Evolutionary conservation across 1,140 invertebrate species (phyloP), one percentile per base, ranked within the genome.

Genomic region (Drosophila mayri): DNA sequence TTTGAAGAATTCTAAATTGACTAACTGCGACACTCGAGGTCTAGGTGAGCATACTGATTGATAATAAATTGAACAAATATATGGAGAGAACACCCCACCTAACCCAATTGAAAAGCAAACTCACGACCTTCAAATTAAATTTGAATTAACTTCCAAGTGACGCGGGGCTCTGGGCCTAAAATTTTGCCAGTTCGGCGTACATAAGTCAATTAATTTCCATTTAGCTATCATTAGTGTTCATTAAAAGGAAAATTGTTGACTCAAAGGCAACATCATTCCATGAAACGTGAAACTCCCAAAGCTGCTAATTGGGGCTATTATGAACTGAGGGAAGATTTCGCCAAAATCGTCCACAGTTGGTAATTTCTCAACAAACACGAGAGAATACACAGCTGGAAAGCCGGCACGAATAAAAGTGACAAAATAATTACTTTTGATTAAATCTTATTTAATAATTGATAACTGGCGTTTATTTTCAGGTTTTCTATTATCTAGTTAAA

Each of bases 201-300:
- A 58, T 55, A 43, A 62, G 55, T 64, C 83, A 82, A 87, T 82
- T 87, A 82, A 87, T 87, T 63, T 63, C 37, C 58, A 67, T 71
- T 87, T 87, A 87, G 75, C 57, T 64, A 46, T 65, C 52, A 67
- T 87, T 82, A 87, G 83, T 38, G 44, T 81, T 85, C 52, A 72
- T 81, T 76, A 80, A 49, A 60, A 14, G 50, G 32, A 79, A 58
- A 73, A 46, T 20, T 63, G 58, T 81, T 18, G 50, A 20, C 32
- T 61, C 46, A 57, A 63, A 55, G 44, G 38, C 41, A 52, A 11
- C 28, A 35, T 44, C 28, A 30, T 46, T 52, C 46, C 63, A 47
- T 46, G 44, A 28, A 60, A 43, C 18, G 68, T n/a, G 38, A 76
- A 65, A 71, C 16, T 76, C 40, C 62, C 59, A 18, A 35, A 38